These are phyloP conservation scores for Thalpophila matura DNA, from an alignment of 2,888 invertebrate species.

Conservation along the genomic window DNA sequence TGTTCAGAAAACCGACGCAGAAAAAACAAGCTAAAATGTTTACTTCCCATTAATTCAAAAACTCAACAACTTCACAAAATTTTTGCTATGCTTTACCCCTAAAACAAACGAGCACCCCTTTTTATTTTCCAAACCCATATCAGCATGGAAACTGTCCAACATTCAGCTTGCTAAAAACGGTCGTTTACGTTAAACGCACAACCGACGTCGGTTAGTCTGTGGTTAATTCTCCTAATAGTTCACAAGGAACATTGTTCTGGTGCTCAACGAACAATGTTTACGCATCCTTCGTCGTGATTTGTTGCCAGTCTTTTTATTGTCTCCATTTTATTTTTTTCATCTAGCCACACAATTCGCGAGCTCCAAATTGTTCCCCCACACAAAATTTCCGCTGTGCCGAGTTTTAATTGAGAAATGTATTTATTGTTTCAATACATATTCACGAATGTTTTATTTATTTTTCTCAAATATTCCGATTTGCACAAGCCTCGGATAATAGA, in stretches of 20 bases:
- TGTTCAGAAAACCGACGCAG: background rate
- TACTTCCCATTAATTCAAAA: constrained; percentile 36
- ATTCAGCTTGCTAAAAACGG: constrained; percentile 25
- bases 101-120: constrained; percentile 33
- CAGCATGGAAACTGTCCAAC: constrained; percentile 50
- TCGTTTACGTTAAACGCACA: constrained; percentile 41
- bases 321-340: constrained; percentile 66
- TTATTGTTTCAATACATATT: constrained; percentile 71
- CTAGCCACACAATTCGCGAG: constrained; percentile 52
- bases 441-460: constrained; percentile 21
- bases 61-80: constrained; percentile 20
- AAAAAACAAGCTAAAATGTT: constrained; percentile 11
- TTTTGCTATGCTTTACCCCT: constrained; percentile 6
- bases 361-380: constrained; percentile 63
- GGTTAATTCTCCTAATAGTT: constrained; percentile 66
- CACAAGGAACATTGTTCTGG: constrained; percentile 64
- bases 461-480: background rate
- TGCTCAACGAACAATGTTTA: constrained; percentile 70
- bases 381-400: constrained; percentile 60
- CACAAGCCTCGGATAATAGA: background rate
- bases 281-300: constrained; percentile 76
- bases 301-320: constrained; percentile 74
- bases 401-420: constrained; percentile 76
- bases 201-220: constrained; percentile 44
- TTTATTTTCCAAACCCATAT: constrained; percentile 45